Conservation (phyloP, 2,797 vertebrate genomes). For the Ctenosaura bakeri region DNA sequence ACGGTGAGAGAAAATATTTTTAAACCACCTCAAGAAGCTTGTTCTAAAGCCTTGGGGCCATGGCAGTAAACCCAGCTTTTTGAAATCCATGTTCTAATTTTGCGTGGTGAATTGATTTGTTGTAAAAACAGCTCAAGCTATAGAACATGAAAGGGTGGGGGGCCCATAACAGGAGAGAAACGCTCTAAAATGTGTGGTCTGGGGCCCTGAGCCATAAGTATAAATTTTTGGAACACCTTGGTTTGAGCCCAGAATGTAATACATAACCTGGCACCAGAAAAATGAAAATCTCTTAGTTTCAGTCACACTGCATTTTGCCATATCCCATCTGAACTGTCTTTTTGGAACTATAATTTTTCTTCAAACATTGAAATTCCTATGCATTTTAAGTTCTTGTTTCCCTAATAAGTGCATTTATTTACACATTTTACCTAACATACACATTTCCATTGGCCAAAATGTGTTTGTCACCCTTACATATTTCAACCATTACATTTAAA, state of each 20-base stretch:
- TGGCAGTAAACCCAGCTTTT: neutral
- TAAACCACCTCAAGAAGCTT: neutral
- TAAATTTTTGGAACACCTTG: neutral
- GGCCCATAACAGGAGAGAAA: neutral
- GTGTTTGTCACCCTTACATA: too few relatives aligned
- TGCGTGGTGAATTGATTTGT: neutral
- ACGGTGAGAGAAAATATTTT: neutral
- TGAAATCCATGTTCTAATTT: neutral
- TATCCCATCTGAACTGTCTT: neutral
- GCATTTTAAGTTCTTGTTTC: too few relatives aligned
- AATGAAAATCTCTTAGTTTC: neutral
- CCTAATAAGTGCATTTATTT: too few relatives aligned
- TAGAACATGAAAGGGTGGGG: neutral
- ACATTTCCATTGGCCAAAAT: too few relatives aligned
- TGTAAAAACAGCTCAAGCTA: neutral
- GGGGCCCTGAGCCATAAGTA: neutral
- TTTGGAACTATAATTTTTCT: too few relatives aligned
- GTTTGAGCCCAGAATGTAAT: neutral
- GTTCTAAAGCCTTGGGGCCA: neutral
- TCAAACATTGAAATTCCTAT: too few relatives aligned
- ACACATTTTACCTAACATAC: too few relatives aligned
- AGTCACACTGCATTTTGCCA: too few relatives aligned
- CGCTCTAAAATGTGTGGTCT: neutral
- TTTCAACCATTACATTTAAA: too few relatives aligned
- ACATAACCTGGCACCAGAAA: too few relatives aligned